These are phyloP conservation scores for Apolygus lucorum DNA, from an alignment of 1,140 invertebrate species.

Conservation along the genomic window DNA sequence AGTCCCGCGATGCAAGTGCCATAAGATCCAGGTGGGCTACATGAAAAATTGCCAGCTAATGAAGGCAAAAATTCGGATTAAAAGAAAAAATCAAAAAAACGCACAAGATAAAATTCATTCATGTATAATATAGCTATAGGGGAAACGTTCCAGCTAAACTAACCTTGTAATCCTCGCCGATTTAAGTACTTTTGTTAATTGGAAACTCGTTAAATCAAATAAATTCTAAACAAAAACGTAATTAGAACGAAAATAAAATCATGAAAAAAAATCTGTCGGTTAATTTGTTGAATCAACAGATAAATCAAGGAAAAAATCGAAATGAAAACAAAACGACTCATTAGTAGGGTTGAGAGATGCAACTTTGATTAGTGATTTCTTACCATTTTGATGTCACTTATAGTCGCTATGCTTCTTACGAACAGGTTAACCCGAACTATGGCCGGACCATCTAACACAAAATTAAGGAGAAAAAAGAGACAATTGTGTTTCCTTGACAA, in stretches of 20 bases:
- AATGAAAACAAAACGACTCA: too few species aligned
- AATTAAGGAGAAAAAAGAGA: slow-evolving; percentile 11
- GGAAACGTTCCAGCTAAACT: neutral
- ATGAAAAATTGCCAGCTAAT: slow-evolving; percentile 7
- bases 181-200: too few species aligned
- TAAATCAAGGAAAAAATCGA: neutral
- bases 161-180: neutral
- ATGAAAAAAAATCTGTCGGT: neutral
- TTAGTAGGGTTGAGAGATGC: slow-evolving; percentile 14
- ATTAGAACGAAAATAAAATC: neutral
- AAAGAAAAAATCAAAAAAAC: neutral
- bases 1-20: slow-evolving; percentile 11
- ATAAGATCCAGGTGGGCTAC: neutral
- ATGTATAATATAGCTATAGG: neutral
- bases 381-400: slow-evolving; percentile 98
- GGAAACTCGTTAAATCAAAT: too few species aligned
- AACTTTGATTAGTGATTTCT: slow-evolving; percentile 40
- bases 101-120: neutral
- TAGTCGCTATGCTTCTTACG: slow-evolving; percentile 91
- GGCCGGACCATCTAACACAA: slow-evolving; percentile 70
- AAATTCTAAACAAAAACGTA: neutral
- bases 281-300: too few species aligned
- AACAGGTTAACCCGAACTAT: slow-evolving; percentile 92
- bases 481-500: neutral
- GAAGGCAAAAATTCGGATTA: neutral